Percentiles rank a stretch among this genome's conserved stretches.
Conservation (phyloP, 2,113 vertebrate genomes). For the Lasiurus cinereus region DNA sequence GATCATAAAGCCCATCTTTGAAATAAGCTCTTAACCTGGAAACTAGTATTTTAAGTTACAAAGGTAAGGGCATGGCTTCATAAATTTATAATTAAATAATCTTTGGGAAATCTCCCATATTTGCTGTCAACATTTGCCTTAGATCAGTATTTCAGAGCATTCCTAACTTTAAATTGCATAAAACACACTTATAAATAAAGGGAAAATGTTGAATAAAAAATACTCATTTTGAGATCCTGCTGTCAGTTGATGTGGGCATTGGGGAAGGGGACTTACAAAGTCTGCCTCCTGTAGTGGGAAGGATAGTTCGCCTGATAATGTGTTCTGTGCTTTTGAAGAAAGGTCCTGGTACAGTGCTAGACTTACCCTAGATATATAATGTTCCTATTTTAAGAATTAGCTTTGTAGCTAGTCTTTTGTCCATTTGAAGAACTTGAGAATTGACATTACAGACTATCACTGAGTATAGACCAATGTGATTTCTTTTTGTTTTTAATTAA, state of each 20-base stretch:
- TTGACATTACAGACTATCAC: neutral
- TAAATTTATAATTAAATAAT: neutral
- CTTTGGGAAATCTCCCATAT: neutral
- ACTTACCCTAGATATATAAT: neutral
- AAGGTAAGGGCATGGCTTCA: neutral
- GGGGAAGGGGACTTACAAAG: neutral
- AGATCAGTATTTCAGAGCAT: conserved; percentile 10
- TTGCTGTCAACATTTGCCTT: neutral
- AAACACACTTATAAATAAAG: neutral
- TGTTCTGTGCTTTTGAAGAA: neutral
- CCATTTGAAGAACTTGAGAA: conserved; percentile 37
- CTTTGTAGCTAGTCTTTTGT: neutral
- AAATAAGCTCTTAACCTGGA: neutral
- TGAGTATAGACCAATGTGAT: neutral
- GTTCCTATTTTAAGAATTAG: neutral
- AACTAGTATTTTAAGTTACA: neutral
- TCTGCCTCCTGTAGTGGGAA: neutral
- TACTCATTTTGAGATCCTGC: neutral
- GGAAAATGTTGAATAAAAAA: neutral
- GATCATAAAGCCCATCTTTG: neutral
- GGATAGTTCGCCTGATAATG: neutral
- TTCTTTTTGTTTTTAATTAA: neutral
- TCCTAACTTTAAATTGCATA: neutral
- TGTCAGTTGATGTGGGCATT: neutral
- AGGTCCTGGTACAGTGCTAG: neutral